These are phyloP conservation scores for Nephrocerus scutellatus DNA, from an alignment of 2,888 invertebrate species.

Conservation along the genomic window DNA sequence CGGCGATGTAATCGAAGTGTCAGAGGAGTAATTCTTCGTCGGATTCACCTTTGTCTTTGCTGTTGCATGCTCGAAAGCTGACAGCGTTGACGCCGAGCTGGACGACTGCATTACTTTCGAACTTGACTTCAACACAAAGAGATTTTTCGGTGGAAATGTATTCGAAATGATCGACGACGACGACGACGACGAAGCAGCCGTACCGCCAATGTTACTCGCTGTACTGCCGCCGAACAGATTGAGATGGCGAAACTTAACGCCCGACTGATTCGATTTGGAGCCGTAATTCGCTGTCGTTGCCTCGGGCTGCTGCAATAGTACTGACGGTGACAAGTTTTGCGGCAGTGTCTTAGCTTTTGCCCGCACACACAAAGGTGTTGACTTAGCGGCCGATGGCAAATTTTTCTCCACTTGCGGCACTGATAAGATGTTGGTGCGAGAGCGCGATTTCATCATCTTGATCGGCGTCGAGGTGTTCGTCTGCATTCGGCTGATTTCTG, in stretches of 20 bases:
- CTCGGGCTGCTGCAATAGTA: conserved; percentile 36
- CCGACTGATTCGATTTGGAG: neutral
- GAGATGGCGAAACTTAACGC: conserved; percentile 17
- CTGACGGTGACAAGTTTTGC: conserved; percentile 51
- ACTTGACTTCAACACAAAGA: conserved; percentile 44
- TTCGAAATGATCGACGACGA: conserved; percentile 36
- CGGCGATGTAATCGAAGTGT: conserved; percentile 24
- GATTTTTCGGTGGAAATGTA: conserved; percentile 47
- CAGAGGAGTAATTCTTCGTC: conserved; percentile 27
- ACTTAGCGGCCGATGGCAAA: conserved; percentile 29
- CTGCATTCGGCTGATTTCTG: conserved; percentile 47
- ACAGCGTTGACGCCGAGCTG: conserved; percentile 20
- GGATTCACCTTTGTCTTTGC: conserved; percentile 20
- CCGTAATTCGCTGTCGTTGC: conserved; percentile 27
- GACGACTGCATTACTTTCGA: conserved; percentile 15
- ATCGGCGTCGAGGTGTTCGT: conserved; percentile 48
- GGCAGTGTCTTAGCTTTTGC: conserved; percentile 59
- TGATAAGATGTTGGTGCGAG: conserved; percentile 50
- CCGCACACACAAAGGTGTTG: conserved; percentile 28
- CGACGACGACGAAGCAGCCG: conserved; percentile 9
- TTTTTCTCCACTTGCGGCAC: conserved; percentile 45
- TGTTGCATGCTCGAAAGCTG: conserved; percentile 12
- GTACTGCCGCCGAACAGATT: conserved; percentile 33
- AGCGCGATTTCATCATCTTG: conserved; percentile 47
- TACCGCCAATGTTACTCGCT: conserved; percentile 26